phyloP scores from a whole-genome alignment of 2,113 vertebrate genomes.

The Seriola dumerili region DNA sequence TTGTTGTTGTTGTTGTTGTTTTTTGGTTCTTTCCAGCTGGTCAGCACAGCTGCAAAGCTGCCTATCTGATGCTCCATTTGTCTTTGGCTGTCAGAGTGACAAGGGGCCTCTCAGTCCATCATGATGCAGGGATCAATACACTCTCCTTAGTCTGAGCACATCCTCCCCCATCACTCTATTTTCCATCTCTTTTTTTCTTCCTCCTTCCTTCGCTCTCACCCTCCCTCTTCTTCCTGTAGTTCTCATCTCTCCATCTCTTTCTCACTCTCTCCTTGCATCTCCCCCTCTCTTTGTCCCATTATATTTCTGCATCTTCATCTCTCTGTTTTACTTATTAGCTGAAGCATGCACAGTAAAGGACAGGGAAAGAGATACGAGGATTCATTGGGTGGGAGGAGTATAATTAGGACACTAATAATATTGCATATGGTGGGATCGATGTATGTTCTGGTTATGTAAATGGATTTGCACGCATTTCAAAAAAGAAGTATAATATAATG shows the following conservation, averaged over 20 bases:
- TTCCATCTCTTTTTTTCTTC: conserved; percentile 6
- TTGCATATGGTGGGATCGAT: not conserved
- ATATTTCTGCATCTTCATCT: conserved; percentile 1
- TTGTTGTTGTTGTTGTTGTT: conserved; percentile 29
- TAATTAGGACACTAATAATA: conserved; percentile 47
- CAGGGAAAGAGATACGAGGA: conserved; percentile 15
- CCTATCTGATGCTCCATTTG: conserved; percentile 57
- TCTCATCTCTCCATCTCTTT: not conserved
- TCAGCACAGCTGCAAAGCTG: conserved; percentile 53
- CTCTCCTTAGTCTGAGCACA: conserved; percentile 66
- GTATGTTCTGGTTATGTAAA: conserved; percentile 30
- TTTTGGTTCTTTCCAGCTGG: conserved; percentile 41
- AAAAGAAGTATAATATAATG: not conserved
- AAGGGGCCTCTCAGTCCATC: conserved; percentile 61
- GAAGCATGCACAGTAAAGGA: conserved; percentile 8
- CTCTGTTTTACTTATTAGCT: conserved; percentile 32
- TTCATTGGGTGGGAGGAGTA: conserved; percentile 35
- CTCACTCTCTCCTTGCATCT: not conserved
- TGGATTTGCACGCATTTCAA: too few species aligned
- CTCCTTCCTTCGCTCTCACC: not conserved
- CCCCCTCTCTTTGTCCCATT: not conserved
- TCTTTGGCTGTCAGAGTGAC: conserved; percentile 54
- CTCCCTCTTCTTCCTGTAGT: not conserved
- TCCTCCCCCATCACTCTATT: conserved; percentile 32
- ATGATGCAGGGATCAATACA: conserved; percentile 63